Evolutionary conservation across 2,888 invertebrate species (phyloP).

Genomic region (Pseudoips prasinana): DNA sequence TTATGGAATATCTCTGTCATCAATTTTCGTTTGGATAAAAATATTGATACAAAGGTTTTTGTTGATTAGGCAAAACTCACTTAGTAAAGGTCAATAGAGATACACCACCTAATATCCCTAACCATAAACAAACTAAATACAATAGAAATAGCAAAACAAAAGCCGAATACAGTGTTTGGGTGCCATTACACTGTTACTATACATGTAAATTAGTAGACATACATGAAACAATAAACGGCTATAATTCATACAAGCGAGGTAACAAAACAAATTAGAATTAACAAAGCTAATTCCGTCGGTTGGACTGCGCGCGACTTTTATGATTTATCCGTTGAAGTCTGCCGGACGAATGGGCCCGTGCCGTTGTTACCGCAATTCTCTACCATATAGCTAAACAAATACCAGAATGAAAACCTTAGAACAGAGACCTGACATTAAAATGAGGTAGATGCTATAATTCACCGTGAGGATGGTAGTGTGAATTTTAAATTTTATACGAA

Average conservation of each 20-base stretch:
- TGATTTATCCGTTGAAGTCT: constrained; percentile 56
- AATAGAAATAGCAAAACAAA: constrained; percentile 26
- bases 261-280: constrained; percentile 53
- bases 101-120: too few species aligned
- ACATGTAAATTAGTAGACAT: constrained; percentile 1
- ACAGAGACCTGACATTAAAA: too few species aligned
- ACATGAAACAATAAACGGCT: constrained; percentile 40
- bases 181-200: constrained; percentile 27
- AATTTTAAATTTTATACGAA: too few species aligned
- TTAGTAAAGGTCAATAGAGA: too few species aligned
- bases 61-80: too few species aligned
- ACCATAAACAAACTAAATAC: constrained; percentile 21
- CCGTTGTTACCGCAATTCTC: constrained; percentile 3
- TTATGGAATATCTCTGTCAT: too few species aligned
- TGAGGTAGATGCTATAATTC: too few species aligned
- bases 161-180: constrained; percentile 19
- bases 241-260: constrained; percentile 33
- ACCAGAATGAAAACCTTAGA: too few species aligned
- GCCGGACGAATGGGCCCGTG: constrained; percentile 24
- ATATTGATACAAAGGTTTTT: too few species aligned
- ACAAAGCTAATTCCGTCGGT: constrained; percentile 48
- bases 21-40: too few species aligned
- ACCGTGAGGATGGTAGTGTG: too few species aligned
- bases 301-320: constrained; percentile 46
- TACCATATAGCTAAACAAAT: too few species aligned